Conservation (phyloP, 2,888 invertebrate species). For the Microctonus hyperodae region DNA sequence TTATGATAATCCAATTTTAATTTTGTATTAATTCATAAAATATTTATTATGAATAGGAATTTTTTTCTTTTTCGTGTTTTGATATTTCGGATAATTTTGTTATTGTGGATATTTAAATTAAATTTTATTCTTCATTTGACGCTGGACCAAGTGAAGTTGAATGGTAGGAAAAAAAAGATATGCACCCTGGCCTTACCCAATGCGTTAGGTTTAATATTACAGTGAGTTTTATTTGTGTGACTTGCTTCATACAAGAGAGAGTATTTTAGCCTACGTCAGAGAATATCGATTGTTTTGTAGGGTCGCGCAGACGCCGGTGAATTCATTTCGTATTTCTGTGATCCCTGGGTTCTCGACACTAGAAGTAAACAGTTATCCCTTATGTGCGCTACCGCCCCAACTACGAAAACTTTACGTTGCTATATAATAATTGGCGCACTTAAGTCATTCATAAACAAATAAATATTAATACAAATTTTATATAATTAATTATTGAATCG, state of each 20-base stretch:
- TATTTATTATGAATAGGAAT: not conserved
- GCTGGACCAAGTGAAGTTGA: not conserved
- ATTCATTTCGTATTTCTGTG: slow-evolving; percentile 36
- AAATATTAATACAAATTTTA: not conserved
- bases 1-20: not conserved
- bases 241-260: slow-evolving; percentile 19
- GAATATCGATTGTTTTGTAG: slow-evolving; percentile 56
- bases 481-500: not conserved
- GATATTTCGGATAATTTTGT: not conserved
- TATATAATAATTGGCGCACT: slow-evolving; percentile 8
- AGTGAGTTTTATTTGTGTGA: slow-evolving; percentile 14
- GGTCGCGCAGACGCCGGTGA: slow-evolving; percentile 53
- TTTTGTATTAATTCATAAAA: not conserved
- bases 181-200: slow-evolving; percentile 52
- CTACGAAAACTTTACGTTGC: slow-evolving; percentile 13
- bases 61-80: not conserved
- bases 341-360: slow-evolving; percentile 34
- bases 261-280: slow-evolving; percentile 49
- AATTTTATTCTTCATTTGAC: not conserved
- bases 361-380: slow-evolving; percentile 52
- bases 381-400: slow-evolving; percentile 38
- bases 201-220: slow-evolving; percentile 26
- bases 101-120: no score
- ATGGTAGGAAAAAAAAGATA: slow-evolving; percentile 14
- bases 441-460: not conserved